Evolutionary conservation across 64 coral and sea anemone genomes (phyloP), one percentile per base, ranked within the genome.

Genomic region (Acropora tenuis): DNA sequence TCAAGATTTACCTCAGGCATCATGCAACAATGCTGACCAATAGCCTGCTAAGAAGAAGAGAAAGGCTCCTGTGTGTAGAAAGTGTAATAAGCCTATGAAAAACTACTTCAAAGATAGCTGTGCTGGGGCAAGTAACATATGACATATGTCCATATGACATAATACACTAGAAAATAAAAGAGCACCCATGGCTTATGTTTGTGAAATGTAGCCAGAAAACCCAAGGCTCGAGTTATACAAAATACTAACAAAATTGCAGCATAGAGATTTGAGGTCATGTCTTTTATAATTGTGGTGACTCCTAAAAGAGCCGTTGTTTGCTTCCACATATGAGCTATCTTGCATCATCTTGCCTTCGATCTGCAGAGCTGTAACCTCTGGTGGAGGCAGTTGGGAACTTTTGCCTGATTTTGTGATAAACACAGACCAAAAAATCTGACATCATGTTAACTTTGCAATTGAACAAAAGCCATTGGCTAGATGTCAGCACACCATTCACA

Each of bases 341-440:
- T 89, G 74, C 46, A 10, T 89, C 42, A 42, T 75, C 41, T 78
- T 89, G 87, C 87, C 87, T 89, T 89, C 43, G 12, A 30, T 77
- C 87, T 65, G 87, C 87, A 30, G 75, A 89, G 87, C 52, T 89
- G 75, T 89, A 89, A 78, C 75, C 87, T 77, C 75, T 89, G 55
- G 57, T 89, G 49, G 75, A 89, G 45, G 57, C 87, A 47, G 77
- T 69, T 1, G n/a, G 53, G 73, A 48, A 92, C 74, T 60, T 84
- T 48, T 69, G n/a, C n/a, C 90, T 73, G 15, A 92, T 92, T 49
- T 76, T 58, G 59, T 75, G 52, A 48, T 92, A 84, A 17, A 92
- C 44, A 86, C 90, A 92, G 16, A 80, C 30, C 30, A 30, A 30
- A 45, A 45, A 74, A 63, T 63, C 8, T 63, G 60, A 63, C 60